These are phyloP conservation scores for Microtus oregoni DNA, from an alignment of 2,113 vertebrate species.

Conservation along the genomic window DNA sequence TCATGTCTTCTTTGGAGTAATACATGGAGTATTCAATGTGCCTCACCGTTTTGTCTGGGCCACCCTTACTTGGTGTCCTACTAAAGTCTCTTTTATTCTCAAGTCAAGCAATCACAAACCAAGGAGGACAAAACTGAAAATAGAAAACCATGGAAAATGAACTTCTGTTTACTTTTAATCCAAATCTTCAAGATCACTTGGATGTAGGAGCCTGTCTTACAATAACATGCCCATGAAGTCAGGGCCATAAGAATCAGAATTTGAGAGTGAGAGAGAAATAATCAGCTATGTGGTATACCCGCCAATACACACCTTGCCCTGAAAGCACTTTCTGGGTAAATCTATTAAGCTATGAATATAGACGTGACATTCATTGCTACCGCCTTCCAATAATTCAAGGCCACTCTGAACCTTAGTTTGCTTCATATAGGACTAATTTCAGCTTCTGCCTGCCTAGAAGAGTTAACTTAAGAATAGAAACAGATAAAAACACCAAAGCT, in stretches of 20 bases:
- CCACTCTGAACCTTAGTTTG: not conserved
- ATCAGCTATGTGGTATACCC: not conserved
- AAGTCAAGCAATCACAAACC: not conserved
- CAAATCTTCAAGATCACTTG: not conserved
- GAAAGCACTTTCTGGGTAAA: not conserved
- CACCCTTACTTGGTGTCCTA: not conserved
- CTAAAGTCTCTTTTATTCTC: not conserved
- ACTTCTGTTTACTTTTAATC: not conserved
- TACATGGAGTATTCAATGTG: not conserved
- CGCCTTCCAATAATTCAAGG: not conserved
- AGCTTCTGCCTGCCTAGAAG: not conserved
- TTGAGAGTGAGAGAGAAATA: not conserved
- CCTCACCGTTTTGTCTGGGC: not conserved
- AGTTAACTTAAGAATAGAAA: not conserved
- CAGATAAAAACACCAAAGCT: not conserved
- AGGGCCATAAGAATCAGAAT: slow-evolving; percentile 17
- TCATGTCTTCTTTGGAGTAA: not conserved
- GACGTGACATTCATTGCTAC: not conserved
- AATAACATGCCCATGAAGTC: not conserved
- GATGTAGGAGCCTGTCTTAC: not conserved
- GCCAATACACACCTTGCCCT: not conserved
- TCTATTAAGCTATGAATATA: not conserved
- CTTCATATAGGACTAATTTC: not conserved
- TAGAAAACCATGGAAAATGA: not conserved
- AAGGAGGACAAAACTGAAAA: not conserved